Evolutionary conservation across 2,888 invertebrate species (phyloP), one percentile per base, ranked within the genome.

Genomic region (Dryococelus australis): DNA sequence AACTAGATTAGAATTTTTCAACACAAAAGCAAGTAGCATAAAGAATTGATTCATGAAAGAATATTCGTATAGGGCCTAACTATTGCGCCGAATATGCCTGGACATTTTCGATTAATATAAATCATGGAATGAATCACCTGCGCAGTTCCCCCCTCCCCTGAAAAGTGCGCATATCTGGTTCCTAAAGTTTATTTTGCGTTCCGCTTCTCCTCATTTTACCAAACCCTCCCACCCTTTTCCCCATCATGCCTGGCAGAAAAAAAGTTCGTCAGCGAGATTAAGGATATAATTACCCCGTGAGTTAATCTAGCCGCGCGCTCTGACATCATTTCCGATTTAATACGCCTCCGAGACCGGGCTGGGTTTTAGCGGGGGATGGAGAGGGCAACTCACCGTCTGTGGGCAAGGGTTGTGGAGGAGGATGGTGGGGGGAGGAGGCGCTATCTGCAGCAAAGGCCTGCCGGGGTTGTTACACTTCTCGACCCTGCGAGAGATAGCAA

Each of bases 261-360:
- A 65, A 65, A 65, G 65, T 65, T 65, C 65, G 65, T 65, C 65
- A 65, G 65, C 65, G 65, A 65, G 65, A 65, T 65, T 65, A 65
- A 65, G 65, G 65, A n/a, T 65, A 65, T 65, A 65, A 65, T 65
- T 65, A 65, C 65, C 65, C 65, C 65, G 65, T n/a, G 24, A 65
- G 65, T 65, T 65, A 65, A 65, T 65, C 65, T 65, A 65, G 65
- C 65, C 65, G 20, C 65, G 65, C 65, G 65, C 65, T 65, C 12
- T 65, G 65, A 65, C 65, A 65, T 65, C 65, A 65, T 65, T 65
- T 65, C 65, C 65, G 65, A 65, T 65, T 65, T 65, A 65, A 65
- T 65, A 65, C 65, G 65, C 65, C 65, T 65, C 65, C 65, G 65
- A 65, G 65, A 65, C 12, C n/a, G 8, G 65, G 65, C 65, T 3